Evolutionary conservation across 2,797 vertebrate genomes (phyloP).

Genomic region (Dryobates pubescens): DNA sequence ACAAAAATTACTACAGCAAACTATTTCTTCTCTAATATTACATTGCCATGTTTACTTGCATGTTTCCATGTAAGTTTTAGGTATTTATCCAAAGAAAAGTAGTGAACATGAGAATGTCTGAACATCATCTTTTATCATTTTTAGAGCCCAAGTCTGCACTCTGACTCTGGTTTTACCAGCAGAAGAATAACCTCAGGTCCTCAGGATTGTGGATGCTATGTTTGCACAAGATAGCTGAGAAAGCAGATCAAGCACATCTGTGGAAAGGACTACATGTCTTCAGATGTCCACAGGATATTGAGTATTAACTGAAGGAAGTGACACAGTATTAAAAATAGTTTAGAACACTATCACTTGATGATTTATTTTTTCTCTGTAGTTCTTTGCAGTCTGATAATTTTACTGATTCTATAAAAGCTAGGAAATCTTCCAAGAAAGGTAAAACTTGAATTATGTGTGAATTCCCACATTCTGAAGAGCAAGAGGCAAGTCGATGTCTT

Average conservation of each 20-base stretch:
- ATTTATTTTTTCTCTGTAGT: not conserved
- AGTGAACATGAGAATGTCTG: not conserved
- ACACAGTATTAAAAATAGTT: not conserved
- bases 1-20: not conserved
- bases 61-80: not conserved
- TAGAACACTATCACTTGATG: not conserved
- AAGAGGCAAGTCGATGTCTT: not conserved
- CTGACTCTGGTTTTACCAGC: not conserved
- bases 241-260: not conserved
- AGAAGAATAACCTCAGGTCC: not conserved
- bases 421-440: not conserved
- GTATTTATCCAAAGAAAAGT: not conserved
- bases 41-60: not conserved
- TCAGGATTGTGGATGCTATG: not conserved
- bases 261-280: not conserved
- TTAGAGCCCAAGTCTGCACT: not conserved
- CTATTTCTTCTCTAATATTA: not conserved
- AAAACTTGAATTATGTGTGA: not conserved
- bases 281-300: not conserved
- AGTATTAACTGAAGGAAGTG: not conserved
- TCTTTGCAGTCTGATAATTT: not conserved
- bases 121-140: not conserved
- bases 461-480: not conserved
- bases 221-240: not conserved
- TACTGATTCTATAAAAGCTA: not conserved